Evolutionary conservation across 2,113 vertebrate species (phyloP), one percentile per base, ranked within the genome.

Genomic region (Tupaia tana): DNA sequence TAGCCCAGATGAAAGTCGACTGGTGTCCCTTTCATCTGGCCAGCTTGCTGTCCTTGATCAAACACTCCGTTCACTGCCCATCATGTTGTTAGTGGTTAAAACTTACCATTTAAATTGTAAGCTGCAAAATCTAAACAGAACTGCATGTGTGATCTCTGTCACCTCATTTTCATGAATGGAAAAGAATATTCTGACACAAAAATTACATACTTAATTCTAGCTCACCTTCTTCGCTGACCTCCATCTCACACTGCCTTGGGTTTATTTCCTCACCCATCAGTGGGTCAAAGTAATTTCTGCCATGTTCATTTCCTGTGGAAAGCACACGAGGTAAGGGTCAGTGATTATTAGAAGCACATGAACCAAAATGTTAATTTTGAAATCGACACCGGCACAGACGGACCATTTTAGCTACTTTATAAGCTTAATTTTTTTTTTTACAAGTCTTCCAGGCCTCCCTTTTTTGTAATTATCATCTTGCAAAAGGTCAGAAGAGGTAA

Each of bases 301-400:
- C 97, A 98, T 98, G 98, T 99, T 99, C 99, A 99, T 99, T 99
- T 99, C 99, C 99, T 99, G 99, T 99, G 99, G 99, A 99, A 99
- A 99, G 98, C 98, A 98, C 98, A 98, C 93, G 98, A 98, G 98
- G 98, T 98, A 98, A 98, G 99, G 99, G 99, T 99, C 99, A 99
- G 98, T 98, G 99, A 99, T 99, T 99, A 99, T 99, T 99, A 99
- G 99, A 99, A 99, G 99, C 99, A 99, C 99, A 99, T 99, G 99
- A 99, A 99, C 99, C 98, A 98, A 99, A 99, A 99, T 99, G 99
- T 99, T 99, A 99, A 99, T 99, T 99, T 99, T 99, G 99, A 99
- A 99, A 99, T 98, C 98, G 98, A 99, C 98, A 99, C 99, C 98
- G 98, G 98, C 96, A 98, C 97, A 97, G 97, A 98, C 98, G 98